Evolutionary conservation across 2,888 invertebrate species (phyloP).

Genomic region (Chorisops tibialis): DNA sequence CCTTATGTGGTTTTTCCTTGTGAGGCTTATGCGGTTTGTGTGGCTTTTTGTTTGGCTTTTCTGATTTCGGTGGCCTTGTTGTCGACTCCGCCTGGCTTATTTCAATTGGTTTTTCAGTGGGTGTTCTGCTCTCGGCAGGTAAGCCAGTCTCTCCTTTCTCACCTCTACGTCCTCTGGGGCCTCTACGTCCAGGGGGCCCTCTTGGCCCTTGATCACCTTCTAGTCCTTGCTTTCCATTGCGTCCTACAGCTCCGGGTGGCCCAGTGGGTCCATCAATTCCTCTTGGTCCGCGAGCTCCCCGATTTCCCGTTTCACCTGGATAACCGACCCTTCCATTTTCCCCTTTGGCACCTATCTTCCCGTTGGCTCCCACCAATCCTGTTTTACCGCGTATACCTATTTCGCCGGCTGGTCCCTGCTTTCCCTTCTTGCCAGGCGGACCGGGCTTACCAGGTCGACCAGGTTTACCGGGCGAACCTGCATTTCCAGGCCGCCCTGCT

Average conservation of each 20-base stretch:
- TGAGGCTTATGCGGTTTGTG: not conserved
- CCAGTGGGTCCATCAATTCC: not conserved
- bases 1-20: not conserved
- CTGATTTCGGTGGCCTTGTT: not conserved
- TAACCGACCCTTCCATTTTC: not conserved
- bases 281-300: not conserved
- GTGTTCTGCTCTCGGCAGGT: not conserved
- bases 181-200: not conserved
- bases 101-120: not conserved
- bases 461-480: not conserved
- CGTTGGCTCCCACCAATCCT: not conserved
- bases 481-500: constrained; percentile 7
- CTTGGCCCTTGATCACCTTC: not conserved
- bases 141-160: not conserved
- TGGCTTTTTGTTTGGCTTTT: not conserved
- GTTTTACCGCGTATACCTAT: not conserved
- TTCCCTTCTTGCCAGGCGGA: constrained; percentile 3
- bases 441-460: constrained; percentile 2
- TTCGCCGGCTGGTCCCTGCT: not conserved
- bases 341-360: constrained; percentile 1
- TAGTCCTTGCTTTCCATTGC: not conserved
- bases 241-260: not conserved
- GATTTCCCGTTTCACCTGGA: not conserved
- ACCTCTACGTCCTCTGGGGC: not conserved
- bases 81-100: too few relatives aligned